Evolutionary conservation across 1,140 invertebrate genomes (phyloP).

Genomic region (Calephelis nemesis): DNA sequence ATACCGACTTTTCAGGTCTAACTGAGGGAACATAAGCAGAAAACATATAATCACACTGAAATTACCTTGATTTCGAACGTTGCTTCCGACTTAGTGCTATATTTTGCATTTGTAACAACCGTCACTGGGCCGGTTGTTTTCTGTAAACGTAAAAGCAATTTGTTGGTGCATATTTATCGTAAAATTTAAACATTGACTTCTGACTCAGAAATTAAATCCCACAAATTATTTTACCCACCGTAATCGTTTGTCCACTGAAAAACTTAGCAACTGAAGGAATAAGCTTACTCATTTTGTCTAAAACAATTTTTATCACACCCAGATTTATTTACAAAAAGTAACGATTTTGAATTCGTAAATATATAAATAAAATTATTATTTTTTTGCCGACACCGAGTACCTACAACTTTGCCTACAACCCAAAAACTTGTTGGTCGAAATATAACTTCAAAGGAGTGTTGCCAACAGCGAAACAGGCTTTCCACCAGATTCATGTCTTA

Average conservation of each 20-base stretch:
- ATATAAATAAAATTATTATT: constrained; percentile 8
- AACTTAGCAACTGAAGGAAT: constrained; percentile 60
- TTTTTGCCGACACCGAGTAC: constrained; percentile 33
- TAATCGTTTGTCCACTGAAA: constrained; percentile 45
- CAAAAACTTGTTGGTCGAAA: constrained; percentile 28
- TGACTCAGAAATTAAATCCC: background rate
- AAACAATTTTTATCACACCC: constrained; percentile 55
- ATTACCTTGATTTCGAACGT: constrained; percentile 86
- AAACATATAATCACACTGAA: constrained; percentile 19
- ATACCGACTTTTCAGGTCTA: background rate
- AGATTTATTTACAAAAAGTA: constrained; percentile 36
- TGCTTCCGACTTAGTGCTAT: constrained; percentile 83
- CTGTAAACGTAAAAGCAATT: constrained; percentile 40
- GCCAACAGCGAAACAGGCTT: too few species aligned
- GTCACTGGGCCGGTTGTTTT: constrained; percentile 61
- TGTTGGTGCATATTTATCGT: background rate
- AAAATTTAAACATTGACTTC: constrained; percentile 16
- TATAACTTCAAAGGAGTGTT: too few species aligned
- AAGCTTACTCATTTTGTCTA: constrained; percentile 66
- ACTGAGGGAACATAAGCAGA: background rate
- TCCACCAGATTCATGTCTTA: too few species aligned
- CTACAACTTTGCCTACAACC: too few species aligned
- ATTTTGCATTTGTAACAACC: constrained; percentile 78
- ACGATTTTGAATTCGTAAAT: background rate
- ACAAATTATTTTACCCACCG: constrained; percentile 40